phyloP scores from a whole-genome alignment of 2,797 vertebrate genomes.

The Neosilurus mollespiculum region DNA sequence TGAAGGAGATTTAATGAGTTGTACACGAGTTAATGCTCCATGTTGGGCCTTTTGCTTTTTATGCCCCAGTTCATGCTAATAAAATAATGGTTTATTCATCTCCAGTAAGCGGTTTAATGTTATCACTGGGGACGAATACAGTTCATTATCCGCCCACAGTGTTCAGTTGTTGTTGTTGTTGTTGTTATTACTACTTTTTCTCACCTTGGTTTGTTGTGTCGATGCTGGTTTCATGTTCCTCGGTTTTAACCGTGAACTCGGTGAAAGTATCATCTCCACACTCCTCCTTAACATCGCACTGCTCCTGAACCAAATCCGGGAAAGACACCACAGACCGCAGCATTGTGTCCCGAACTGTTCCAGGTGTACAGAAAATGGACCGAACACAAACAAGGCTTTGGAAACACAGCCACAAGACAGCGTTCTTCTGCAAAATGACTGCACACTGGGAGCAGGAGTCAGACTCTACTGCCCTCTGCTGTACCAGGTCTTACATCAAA shows the following conservation, averaged over 20 bases:
- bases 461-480: constrained; percentile 26
- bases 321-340: neutral
- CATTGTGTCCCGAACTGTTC: neutral
- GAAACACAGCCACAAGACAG: neutral
- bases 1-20: neutral
- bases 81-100: neutral
- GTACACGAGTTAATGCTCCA: too few species aligned
- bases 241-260: constrained; percentile 24
- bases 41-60: neutral
- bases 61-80: neutral
- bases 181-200: neutral
- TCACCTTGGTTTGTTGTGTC: constrained; percentile 18
- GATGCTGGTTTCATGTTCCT: constrained; percentile 25
- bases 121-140: neutral
- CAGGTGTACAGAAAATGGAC: too few species aligned
- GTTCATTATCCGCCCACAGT: neutral
- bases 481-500: too few species aligned
- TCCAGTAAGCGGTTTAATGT: neutral
- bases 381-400: neutral
- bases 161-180: neutral
- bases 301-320: neutral
- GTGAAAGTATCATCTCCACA: neutral
- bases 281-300: constrained; percentile 20
- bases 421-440: constrained; percentile 19
- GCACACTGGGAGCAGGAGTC: neutral